Evolutionary conservation across 2,888 invertebrate species (phyloP).

Genomic region (Alloplasta piceator): DNA sequence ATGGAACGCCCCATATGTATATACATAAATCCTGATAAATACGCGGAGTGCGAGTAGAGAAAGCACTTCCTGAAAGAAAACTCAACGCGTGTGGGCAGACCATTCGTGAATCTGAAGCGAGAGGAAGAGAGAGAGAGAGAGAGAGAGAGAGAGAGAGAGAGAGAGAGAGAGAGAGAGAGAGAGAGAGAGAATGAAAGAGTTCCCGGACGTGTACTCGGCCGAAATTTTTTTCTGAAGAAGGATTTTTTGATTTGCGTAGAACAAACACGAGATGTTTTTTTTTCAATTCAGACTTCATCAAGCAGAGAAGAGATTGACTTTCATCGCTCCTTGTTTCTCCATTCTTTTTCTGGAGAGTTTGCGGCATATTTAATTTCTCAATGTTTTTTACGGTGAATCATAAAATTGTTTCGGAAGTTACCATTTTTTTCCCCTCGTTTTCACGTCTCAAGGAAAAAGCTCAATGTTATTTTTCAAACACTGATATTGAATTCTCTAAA

Average conservation of each 20-base stretch:
- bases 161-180: neutral
- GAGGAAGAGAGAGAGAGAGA: neutral
- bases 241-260: neutral
- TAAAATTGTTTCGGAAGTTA: too few relatives aligned
- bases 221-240: conserved; percentile 22
- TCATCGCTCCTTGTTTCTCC: conserved; percentile 35
- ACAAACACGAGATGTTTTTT: conserved; percentile 3
- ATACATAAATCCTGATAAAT: neutral
- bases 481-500: too few relatives aligned
- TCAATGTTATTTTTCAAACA: too few relatives aligned
- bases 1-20: too few relatives aligned
- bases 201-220: conserved; percentile 15
- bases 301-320: conserved; percentile 33
- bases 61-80: conserved; percentile 58
- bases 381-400: too few relatives aligned
- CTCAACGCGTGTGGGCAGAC: conserved; percentile 49
- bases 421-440: too few relatives aligned
- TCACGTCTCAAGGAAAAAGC: too few relatives aligned
- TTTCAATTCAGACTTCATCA: conserved; percentile 1
- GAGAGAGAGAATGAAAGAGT: conserved; percentile 2
- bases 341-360: neutral
- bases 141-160: neutral
- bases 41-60: conserved; percentile 40
- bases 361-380: too few relatives aligned
- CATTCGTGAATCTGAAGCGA: conserved; percentile 9